Evolutionary conservation across 2,113 vertebrate species (phyloP).

Genomic region (Cyphomyrus plagiostoma): DNA sequence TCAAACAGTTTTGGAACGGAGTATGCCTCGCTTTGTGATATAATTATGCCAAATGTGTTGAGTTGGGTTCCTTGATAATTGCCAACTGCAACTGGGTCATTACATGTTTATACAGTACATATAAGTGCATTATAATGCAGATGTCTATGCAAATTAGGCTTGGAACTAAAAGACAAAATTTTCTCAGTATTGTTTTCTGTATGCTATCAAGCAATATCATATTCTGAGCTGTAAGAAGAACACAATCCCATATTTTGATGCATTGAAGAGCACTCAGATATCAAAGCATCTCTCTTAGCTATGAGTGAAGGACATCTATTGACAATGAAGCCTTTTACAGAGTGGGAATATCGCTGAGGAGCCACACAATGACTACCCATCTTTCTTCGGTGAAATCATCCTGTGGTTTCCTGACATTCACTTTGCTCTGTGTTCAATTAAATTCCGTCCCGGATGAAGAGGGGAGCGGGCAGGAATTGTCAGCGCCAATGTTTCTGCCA

Average conservation of each 20-base stretch:
- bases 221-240: neutral
- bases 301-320: neutral
- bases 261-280: neutral
- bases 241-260: neutral
- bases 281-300: constrained; percentile 4
- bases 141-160: neutral
- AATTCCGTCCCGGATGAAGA: constrained; percentile 1
- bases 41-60: neutral
- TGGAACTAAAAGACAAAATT: neutral
- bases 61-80: neutral
- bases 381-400: neutral
- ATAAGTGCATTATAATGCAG: neutral
- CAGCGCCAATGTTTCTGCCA: neutral
- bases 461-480: neutral
- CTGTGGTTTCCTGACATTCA: neutral
- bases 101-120: neutral
- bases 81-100: neutral
- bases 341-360: neutral
- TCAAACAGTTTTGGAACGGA: neutral
- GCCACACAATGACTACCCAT: neutral
- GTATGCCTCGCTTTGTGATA: neutral
- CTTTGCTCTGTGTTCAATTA: constrained; percentile 10
- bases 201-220: neutral
- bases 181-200: neutral
- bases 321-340: neutral